Evolutionary conservation across 2,888 invertebrate species (phyloP), one percentile per base, ranked within the genome.

Genomic region (Pachydiplax longipennis): DNA sequence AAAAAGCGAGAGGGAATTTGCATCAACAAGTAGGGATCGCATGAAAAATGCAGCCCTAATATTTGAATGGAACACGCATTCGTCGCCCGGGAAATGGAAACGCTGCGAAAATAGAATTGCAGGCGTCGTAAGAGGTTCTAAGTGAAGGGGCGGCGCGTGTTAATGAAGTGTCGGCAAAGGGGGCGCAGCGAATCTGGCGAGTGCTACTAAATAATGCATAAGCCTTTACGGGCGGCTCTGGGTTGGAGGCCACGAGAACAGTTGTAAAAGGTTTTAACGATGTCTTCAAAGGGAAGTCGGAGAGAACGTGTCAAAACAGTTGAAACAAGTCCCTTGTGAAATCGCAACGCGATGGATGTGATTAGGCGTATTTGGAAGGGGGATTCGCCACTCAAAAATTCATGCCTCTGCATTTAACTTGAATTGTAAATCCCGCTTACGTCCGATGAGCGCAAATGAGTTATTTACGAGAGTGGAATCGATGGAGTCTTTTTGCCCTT

Each of bases 211-310:
- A 87, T 87, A 87, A 87, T 87, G 58, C 61, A 87, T 87, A 61
- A 87, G 87, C 87, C 37, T 18, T 5, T 15, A 81, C 91, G 91
- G 91, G 91, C 91, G 91, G 92, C 92, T 91, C 92, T 91, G 61
- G 6, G 15, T 31, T 18, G 58, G 58, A 22, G 37, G 22, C 53
- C 31, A 58, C 35, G 83, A 83, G 58, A 83, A 83, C 58, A 83
- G 83, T 94, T 93, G 94, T 93, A 94, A 94, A 94, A 94, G 93
- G 94, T 94, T 94, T 94, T 94, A 94, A 93, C 93, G 12, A 61
- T 37, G 87, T 87, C 87, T 87, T 87, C 87, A 87, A 87, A 87
- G 87, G 37, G 87, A 58, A 37, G 58, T 87, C 37, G 58, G 61
- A 58, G 58, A 31, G 25, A 15, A 35, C 31, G 83, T 25, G 83